These are phyloP conservation scores for Saccopteryx bilineata DNA, from an alignment of 2,113 vertebrate species.

Conservation along the genomic window DNA sequence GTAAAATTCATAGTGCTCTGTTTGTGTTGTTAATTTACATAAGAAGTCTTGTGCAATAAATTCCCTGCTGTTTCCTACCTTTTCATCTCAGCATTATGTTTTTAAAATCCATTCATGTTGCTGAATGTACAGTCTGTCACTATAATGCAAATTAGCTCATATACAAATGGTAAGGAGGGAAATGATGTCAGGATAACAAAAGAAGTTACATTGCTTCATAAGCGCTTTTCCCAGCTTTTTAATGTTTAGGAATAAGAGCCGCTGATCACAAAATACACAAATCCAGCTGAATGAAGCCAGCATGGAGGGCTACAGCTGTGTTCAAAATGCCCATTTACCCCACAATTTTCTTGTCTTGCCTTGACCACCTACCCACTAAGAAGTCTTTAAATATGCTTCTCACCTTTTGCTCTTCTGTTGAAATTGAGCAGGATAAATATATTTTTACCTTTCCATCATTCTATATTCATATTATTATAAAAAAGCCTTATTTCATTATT, in stretches of 20 bases:
- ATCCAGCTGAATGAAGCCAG: background rate
- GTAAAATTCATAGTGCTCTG: constrained; percentile 47
- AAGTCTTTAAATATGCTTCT: background rate
- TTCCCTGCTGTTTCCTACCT: constrained; percentile 46
- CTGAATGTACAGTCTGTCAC: constrained; percentile 11
- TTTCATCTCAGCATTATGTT: constrained; percentile 46
- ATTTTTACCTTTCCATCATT: background rate
- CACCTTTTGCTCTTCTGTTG: background rate
- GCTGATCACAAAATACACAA: background rate
- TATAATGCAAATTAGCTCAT: constrained; percentile 54
- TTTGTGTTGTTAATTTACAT: constrained; percentile 64
- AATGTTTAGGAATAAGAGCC: background rate
- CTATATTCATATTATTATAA: background rate
- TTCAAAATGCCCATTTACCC: fast-evolving
- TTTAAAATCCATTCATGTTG: constrained; percentile 53
- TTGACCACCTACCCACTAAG: background rate
- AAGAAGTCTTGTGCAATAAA: constrained; percentile 42
- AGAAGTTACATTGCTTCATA: background rate
- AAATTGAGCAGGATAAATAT: background rate
- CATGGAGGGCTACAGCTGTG: fast-evolving
- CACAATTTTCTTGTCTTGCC: background rate
- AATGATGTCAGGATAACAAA: constrained; percentile 56
- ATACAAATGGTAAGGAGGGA: background rate
- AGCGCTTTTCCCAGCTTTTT: background rate
- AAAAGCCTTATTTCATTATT: background rate